Percentiles rank a stretch among this genome's conserved stretches.
These are phyloP conservation scores for Lacerta viridis DNA, from an alignment of 2,797 vertebrate genomes.

Conservation along the genomic window DNA sequence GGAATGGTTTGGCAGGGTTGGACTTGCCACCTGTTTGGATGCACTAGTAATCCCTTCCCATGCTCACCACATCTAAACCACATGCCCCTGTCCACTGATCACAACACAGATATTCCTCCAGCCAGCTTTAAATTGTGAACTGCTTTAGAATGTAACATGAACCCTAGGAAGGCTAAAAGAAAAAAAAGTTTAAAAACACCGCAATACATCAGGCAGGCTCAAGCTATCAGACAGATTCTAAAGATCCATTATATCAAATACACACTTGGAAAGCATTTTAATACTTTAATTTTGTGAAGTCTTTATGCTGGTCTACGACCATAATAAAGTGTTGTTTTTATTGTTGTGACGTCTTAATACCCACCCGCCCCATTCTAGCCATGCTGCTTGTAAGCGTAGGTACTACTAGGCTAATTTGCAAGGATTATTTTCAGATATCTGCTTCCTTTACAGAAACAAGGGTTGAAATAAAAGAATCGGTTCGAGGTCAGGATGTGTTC, in stretches of 20 bases:
- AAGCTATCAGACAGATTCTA: neutral
- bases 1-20: neutral
- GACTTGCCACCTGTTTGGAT: neutral
- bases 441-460: slow-evolving; percentile 89
- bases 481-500: slow-evolving; percentile 97
- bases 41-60: neutral
- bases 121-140: neutral
- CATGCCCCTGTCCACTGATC: too few relatives aligned
- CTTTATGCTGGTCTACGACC: neutral
- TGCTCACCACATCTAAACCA: neutral
- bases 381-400: neutral
- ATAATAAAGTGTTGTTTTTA: too few relatives aligned
- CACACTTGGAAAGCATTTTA: neutral
- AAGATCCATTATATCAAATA: slow-evolving; percentile 20
- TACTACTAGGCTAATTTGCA: neutral
- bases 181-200: neutral
- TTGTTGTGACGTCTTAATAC: too few relatives aligned
- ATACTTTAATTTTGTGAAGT: neutral
- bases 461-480: slow-evolving; percentile 98
- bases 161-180: neutral
- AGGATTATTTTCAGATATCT: slow-evolving; percentile 36
- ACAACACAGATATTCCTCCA: neutral
- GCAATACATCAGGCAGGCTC: neutral
- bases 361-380: neutral
- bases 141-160: neutral